Percentiles rank a stretch among this genome's conserved stretches.
phyloP scores from a whole-genome alignment of 1,140 invertebrate genomes.

The Sogatella furcifera region DNA sequence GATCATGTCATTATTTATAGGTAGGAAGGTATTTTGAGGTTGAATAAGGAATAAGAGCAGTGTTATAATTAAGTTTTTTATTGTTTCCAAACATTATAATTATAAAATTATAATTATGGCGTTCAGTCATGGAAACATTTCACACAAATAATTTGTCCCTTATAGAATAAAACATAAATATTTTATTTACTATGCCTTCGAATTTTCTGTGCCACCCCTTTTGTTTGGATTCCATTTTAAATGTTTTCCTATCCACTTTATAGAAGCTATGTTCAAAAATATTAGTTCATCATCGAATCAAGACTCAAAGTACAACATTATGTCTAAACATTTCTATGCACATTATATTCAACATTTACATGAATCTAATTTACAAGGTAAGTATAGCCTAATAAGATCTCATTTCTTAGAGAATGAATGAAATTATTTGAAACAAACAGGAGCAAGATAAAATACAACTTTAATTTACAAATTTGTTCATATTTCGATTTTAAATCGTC shows the following conservation, averaged over 20 bases:
- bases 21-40: too few relatives aligned
- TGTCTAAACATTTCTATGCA: too few relatives aligned
- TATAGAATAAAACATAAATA: constrained; percentile 11
- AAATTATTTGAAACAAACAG: neutral
- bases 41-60: too few relatives aligned
- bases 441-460: neutral
- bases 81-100: constrained; percentile 16
- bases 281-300: neutral
- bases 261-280: neutral
- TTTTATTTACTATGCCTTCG: too few relatives aligned
- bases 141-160: constrained; percentile 8
- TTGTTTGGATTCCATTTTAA: constrained; percentile 7
- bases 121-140: constrained; percentile 17
- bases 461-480: constrained; percentile 1
- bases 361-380: too few relatives aligned
- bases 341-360: too few relatives aligned
- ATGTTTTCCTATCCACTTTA: neutral
- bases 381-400: too few relatives aligned
- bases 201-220: constrained; percentile 5
- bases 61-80: neutral
- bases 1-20: too few relatives aligned
- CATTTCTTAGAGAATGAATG: neutral
- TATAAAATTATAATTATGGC: constrained; percentile 16
- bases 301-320: too few relatives aligned
- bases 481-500: too few relatives aligned